Base-by-base conservation (phyloP, 2,113 vertebrate genomes). In the Axis porcinus region DNA sequence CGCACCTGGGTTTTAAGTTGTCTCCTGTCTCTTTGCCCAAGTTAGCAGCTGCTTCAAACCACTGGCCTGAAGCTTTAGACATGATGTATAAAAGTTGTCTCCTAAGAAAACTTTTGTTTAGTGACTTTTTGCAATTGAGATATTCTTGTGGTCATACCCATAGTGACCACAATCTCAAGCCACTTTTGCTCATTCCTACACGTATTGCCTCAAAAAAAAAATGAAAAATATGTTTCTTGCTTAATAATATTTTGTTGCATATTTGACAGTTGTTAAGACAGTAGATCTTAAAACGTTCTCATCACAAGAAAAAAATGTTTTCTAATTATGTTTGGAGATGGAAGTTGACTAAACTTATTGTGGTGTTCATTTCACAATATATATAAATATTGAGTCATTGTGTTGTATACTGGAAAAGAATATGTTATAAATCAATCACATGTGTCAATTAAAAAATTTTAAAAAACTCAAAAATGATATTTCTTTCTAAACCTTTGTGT, bases 401-500 rank as follows among this genome's bases (percentile, higher is more conserved):
- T 52, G 30, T 81, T 82, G 47, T 54, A 23, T 50, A 21, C 19
- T 19, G 30, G 30, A 52, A 81, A 45, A 45, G 43, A 45, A 45
- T 45, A 45, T 81, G 78, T 81, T 81, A 54, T n/a, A 54, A 3
- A 23, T 82, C 79, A n/a, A 14, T 23, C 17, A 81, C 47, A 52
- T 33, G 30, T n/a, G 47, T n/a, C 47, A 82, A n/a, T 21, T 82
- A 82, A 82, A 21, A 52, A n/a, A 33, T 2, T 45, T 14, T 7
- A 2, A 10, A 0, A 47, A 47, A 50, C 47, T 50, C 12, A 76
- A 57, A 23, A 52, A 52, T 12, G 0, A 0, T 79, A 23, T 58
- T 43, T 92, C 25, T 70, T 52, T 93, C 43, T 60, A 86, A 30
- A 40, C 7, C 13, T 15, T 70, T 43, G 52, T 84, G 10, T 58